Percentiles rank a stretch among this genome's conserved stretches.
Evolutionary conservation across 2,113 vertebrate species (phyloP).

Genomic region (Miniopterus natalensis): DNA sequence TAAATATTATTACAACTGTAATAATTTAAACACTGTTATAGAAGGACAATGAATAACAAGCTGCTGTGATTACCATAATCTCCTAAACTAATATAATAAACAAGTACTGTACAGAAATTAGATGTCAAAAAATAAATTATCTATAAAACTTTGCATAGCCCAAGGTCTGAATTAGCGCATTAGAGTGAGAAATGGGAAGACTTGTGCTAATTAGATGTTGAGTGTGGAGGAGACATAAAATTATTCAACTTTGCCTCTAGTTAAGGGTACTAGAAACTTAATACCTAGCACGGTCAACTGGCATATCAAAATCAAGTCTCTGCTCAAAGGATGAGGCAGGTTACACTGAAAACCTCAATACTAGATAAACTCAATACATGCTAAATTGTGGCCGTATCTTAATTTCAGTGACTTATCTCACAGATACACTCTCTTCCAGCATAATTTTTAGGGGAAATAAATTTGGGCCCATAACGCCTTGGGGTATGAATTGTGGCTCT

Average conservation of each 20-base stretch:
- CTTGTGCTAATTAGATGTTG: not conserved
- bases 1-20: not conserved
- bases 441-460: not conserved
- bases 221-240: not conserved
- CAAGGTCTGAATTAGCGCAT: not conserved
- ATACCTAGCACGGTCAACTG: not conserved
- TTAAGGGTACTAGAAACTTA: not conserved
- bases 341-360: not conserved
- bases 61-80: not conserved
- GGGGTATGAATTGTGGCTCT: not conserved
- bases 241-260: not conserved
- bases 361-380: not conserved
- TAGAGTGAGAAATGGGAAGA: not conserved
- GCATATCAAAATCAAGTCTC: not conserved
- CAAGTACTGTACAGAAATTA: not conserved
- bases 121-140: not conserved
- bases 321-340: not conserved
- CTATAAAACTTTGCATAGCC: not conserved
- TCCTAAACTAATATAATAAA: conserved; percentile 8
- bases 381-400: not conserved
- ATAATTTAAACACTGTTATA: not conserved
- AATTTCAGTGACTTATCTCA: not conserved
- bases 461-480: not conserved
- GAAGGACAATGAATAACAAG: not conserved
- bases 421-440: not conserved